phyloP scores from a whole-genome alignment of 2,113 vertebrate species.

The mouse (Mus musculus) region DNA sequence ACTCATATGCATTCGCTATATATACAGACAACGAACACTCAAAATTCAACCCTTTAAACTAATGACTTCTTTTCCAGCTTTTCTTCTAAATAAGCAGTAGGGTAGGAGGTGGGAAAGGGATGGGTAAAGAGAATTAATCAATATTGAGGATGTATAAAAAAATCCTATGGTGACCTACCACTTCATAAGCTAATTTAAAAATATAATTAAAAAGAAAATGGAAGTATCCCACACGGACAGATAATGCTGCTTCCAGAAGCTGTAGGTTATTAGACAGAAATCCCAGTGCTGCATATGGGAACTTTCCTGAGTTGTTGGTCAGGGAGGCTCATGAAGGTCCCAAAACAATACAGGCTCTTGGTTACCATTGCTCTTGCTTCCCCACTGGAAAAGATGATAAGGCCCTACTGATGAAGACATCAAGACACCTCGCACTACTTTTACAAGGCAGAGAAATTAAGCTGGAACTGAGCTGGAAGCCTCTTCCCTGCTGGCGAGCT shows the following conservation, averaged over 20 bases:
- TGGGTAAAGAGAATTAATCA: neutral
- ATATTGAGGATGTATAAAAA: neutral
- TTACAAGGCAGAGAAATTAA: no score
- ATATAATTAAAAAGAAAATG: constrained; percentile 3
- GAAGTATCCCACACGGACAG: neutral
- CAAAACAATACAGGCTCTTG: neutral
- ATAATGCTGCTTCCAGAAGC: neutral
- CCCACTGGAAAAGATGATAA: neutral
- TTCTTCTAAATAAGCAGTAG: neutral
- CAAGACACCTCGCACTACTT: no score
- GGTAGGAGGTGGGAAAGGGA: neutral
- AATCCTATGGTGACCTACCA: neutral
- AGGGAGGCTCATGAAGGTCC: neutral
- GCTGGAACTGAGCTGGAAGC: neutral
- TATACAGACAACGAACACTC: neutral
- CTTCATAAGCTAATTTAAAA: neutral
- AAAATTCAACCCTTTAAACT: neutral
- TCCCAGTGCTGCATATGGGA: neutral
- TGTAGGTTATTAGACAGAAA: neutral
- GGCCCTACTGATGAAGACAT: neutral
- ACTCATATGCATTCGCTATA: neutral
- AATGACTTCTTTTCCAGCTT: neutral
- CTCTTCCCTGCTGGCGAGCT: neutral
- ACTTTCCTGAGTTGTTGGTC: neutral
- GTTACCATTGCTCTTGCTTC: neutral